These are phyloP conservation scores for Carassius auratus DNA, from an alignment of 2,113 vertebrate genomes.

Conservation along the genomic window DNA sequence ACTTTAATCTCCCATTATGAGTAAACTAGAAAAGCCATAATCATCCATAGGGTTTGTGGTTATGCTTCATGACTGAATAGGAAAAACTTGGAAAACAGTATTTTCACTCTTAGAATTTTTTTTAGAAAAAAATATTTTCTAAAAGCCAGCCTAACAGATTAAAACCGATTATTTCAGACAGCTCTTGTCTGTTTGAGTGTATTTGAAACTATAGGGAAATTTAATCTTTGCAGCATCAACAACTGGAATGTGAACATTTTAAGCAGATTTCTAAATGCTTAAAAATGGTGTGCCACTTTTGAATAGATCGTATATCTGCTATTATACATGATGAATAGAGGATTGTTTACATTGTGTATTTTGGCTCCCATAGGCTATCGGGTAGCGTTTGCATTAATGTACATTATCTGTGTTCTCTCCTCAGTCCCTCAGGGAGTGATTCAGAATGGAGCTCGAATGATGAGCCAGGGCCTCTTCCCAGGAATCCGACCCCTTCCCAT, in stretches of 20 bases:
- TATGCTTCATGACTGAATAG: background rate
- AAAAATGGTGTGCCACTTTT: constrained; percentile 42
- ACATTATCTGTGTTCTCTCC: constrained; percentile 54
- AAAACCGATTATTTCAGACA: background rate
- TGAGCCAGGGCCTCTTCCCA: constrained; percentile 93
- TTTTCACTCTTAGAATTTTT: background rate
- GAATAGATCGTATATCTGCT: constrained; percentile 33
- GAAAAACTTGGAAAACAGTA: background rate
- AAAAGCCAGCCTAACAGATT: background rate
- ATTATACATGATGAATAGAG: constrained; percentile 4
- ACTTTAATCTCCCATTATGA: background rate
- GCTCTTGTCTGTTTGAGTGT: background rate
- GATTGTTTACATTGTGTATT: constrained; percentile 26
- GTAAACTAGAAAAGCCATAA: background rate
- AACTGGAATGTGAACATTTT: background rate
- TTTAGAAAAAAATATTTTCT: background rate
- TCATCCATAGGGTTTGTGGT: background rate
- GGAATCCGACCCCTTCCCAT: constrained; percentile 92
- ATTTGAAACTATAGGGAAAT: background rate
- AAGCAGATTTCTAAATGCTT: background rate
- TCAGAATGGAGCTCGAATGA: constrained; percentile 92
- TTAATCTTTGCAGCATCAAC: background rate
- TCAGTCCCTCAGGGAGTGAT: constrained; percentile 94
- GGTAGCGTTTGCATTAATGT: constrained; percentile 25
- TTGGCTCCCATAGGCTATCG: constrained; percentile 33